A percentile compares a stretch with the other conserved stretches of the same genome.
Evolutionary conservation across 2,797 vertebrate genomes (phyloP).

Genomic region (Fistularia tabacaria): DNA sequence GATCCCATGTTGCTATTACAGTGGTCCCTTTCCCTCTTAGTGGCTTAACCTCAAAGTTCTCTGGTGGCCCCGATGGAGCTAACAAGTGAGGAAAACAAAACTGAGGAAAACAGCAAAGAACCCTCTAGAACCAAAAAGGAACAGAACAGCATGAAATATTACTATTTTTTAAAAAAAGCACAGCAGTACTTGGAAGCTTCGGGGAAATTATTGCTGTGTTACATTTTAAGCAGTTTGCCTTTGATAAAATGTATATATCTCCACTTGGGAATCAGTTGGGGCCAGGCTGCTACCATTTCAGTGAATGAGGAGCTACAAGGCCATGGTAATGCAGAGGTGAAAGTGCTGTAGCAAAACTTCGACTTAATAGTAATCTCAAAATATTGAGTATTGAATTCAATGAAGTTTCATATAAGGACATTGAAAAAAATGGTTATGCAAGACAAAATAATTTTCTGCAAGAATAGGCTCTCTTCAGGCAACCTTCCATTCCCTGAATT

Average conservation of each 20-base stretch:
- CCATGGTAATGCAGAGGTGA: slow-evolving; percentile 39
- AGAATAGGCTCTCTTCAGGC: slow-evolving; percentile 5
- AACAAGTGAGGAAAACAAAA: slow-evolving; percentile 28
- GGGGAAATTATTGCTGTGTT: slow-evolving; percentile 46
- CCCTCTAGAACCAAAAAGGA: slow-evolving; percentile 23
- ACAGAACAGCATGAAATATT: slow-evolving; percentile 38
- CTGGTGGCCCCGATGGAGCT: slow-evolving; percentile 91
- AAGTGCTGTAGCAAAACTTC: slow-evolving; percentile 19
- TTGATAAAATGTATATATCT: slow-evolving; percentile 47
- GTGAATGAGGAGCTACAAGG: slow-evolving; percentile 55
- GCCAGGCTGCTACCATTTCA: slow-evolving; percentile 56
- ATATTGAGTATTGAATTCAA: too few relatives aligned
- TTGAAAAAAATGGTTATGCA: slow-evolving; percentile 19
- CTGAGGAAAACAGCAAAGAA: slow-evolving; percentile 20
- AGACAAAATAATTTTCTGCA: slow-evolving; percentile 16
- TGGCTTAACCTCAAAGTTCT: slow-evolving; percentile 90
- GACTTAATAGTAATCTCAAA: too few relatives aligned
- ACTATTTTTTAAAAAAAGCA: slow-evolving; percentile 6
- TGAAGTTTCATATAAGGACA: too few relatives aligned
- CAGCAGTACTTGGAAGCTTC: slow-evolving; percentile 36
- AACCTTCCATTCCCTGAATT: neutral
- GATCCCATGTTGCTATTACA: slow-evolving; percentile 89
- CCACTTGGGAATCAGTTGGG: slow-evolving; percentile 22
- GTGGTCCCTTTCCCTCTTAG: slow-evolving; percentile 88
- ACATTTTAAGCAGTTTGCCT: slow-evolving; percentile 41